Evolutionary conservation across 1,140 invertebrate species (phyloP).

Genomic region (Melitaea cinxia): DNA sequence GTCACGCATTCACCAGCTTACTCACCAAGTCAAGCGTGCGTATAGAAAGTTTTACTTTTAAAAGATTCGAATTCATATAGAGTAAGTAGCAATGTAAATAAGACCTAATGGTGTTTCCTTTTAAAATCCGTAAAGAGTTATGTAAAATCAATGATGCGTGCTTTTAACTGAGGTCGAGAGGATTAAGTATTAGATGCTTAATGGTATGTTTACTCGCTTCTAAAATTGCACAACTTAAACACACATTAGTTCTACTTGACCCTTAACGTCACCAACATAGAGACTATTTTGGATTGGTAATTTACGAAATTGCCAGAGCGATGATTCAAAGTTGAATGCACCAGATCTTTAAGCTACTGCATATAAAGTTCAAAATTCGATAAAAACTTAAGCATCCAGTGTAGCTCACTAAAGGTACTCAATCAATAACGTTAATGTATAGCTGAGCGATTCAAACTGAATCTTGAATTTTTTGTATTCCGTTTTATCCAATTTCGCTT

Average conservation of each 20-base stretch:
- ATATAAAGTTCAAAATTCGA: conserved; percentile 22
- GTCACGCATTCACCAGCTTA: too few species aligned
- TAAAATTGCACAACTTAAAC: conserved; percentile 19
- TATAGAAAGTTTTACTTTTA: too few species aligned
- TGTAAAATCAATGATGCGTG: conserved; percentile 32
- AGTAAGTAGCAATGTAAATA: neutral
- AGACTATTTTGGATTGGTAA: neutral
- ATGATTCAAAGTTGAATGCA: conserved; percentile 20
- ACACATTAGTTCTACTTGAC: neutral
- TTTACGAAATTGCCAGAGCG: neutral
- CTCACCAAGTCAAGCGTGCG: too few species aligned
- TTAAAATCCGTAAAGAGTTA: conserved; percentile 23
- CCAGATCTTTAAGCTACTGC: conserved; percentile 6
- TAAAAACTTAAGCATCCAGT: conserved; percentile 13
- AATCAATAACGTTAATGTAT: conserved; percentile 29
- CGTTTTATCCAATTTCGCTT: conserved; percentile 18
- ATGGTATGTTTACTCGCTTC: conserved; percentile 19
- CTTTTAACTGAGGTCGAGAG: conserved; percentile 23
- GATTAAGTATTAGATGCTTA: conserved; percentile 31
- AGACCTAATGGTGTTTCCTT: conserved; percentile 25
- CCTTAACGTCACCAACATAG: neutral
- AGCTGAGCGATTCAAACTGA: conserved; percentile 23
- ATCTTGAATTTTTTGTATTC: conserved; percentile 26
- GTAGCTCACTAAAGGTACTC: conserved; percentile 20
- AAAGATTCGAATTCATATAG: neutral